Conservation (phyloP, 2,888 invertebrate species). For the Pocota personata region DNA sequence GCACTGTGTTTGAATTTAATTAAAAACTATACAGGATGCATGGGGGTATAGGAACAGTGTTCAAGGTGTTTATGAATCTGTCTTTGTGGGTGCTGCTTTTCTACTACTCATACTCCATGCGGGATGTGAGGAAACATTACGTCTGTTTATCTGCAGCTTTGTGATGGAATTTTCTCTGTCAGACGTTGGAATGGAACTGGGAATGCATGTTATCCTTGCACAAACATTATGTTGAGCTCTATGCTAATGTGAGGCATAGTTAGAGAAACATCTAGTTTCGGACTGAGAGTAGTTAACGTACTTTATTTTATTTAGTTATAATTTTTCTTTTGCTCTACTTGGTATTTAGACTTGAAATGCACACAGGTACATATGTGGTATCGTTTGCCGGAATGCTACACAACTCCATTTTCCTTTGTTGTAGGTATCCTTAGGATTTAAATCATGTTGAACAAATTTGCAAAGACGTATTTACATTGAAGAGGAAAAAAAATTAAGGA, state of each 20-base stretch:
- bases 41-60: background rate
- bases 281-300: background rate
- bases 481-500: background rate
- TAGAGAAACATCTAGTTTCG: background rate
- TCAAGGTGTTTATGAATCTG: background rate
- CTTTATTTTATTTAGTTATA: background rate
- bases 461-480: background rate
- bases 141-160: conserved; percentile 24
- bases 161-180: background rate
- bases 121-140: conserved; percentile 15
- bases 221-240: background rate
- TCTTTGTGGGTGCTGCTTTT: background rate
- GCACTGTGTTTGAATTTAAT: conserved; percentile 44
- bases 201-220: conserved; percentile 11
- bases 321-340: conserved; percentile 7
- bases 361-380: background rate
- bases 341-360: background rate
- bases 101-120: background rate
- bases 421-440: background rate
- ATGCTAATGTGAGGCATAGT: background rate
- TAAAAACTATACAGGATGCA: background rate
- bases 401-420: background rate
- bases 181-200: background rate
- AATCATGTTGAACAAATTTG: background rate
- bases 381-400: background rate